Percentiles rank a stretch among this genome's conserved stretches.
These are phyloP conservation scores for Protaetia brevitarsis DNA, from an alignment of 1,140 invertebrate species.

Conservation along the genomic window DNA sequence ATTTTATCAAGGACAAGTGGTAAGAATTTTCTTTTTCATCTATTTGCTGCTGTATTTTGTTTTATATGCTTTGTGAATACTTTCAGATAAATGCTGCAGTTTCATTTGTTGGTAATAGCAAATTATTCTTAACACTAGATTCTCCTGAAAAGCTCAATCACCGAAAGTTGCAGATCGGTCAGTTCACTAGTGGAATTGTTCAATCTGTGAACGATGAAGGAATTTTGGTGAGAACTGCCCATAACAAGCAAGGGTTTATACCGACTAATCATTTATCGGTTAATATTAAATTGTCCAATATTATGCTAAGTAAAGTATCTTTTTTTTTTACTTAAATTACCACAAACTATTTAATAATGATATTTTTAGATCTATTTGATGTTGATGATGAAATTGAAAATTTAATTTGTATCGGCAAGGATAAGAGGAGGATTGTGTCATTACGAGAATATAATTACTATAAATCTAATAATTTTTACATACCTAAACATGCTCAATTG, in stretches of 20 bases:
- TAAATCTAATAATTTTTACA: neutral
- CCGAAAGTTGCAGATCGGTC: neutral
- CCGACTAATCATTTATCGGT: constrained; percentile 43
- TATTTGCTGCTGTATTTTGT: neutral
- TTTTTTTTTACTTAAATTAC: neutral
- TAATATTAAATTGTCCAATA: constrained; percentile 30
- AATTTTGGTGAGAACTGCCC: constrained; percentile 44
- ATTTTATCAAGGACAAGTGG: constrained; percentile 61
- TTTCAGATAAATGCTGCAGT: constrained; percentile 31
- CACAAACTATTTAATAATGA: neutral
- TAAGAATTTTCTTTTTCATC: constrained; percentile 44
- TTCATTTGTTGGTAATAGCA: constrained; percentile 19
- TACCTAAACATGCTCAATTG: constrained; percentile 34
- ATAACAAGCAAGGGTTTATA: constrained; percentile 44
- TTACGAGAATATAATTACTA: constrained; percentile 19
- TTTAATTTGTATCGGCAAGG: constrained; percentile 23
- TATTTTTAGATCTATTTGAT: constrained; percentile 8
- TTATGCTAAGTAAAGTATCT: constrained; percentile 17
- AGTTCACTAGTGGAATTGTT: neutral
- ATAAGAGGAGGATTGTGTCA: constrained; percentile 1
- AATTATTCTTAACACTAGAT: constrained; percentile 27
- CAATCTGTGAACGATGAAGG: constrained; percentile 40
- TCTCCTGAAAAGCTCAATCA: neutral
- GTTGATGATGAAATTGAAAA: neutral
- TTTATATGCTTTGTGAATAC: constrained; percentile 21